Base-by-base conservation (phyloP, 2,797 vertebrate genomes). In the Uromys caudimaculatus region DNA sequence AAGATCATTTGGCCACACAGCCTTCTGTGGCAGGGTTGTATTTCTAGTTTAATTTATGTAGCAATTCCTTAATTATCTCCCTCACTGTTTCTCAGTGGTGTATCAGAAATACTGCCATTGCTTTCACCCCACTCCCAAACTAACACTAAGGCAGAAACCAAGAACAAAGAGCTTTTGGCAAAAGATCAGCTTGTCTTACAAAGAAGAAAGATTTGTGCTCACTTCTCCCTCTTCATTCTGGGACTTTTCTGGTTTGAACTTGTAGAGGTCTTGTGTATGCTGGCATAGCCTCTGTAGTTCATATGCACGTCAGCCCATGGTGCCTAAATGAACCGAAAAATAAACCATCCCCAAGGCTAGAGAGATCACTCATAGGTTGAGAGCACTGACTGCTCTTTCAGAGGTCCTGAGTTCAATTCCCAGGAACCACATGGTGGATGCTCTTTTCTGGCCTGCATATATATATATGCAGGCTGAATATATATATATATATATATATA, bases 21-120 rank as follows among this genome's bases (percentile, higher is more conserved):
- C n/a, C 64, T 73, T 92, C 73, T 85, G 84, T 17, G 79, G 88
- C 35, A 93, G 88, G 71, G 17, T 96, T 96, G 52, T 79, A 90
- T 94, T 90, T 96, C 92, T 89, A 44, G 44, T n/a, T 92, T 93
- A 91, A 89, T 91, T 44, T 96, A 35, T 50, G 23, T 91, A 96
- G 58, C 64, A 91, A 90, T 88, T 79, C 56, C 52, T 76, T 62
- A 91, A 91, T 84, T 87, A 50, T 38, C 58, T 69, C 69, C 56
- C 9, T 89, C 3, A 2, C 41, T 78, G 13, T 88, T 94, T 93
- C 75, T 95, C 81, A 52, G 47, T 93, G 32, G 23, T 58, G 78
- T 67, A 60, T 47, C 44, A 75, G n/a, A 27, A 50, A 21, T 23
- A 67, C 47, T 73, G 29, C 84, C 75, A 73, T n/a, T 17, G 47